These are phyloP conservation scores for Ameiurus melas DNA, from an alignment of 2,113 vertebrate genomes.

Conservation along the genomic window DNA sequence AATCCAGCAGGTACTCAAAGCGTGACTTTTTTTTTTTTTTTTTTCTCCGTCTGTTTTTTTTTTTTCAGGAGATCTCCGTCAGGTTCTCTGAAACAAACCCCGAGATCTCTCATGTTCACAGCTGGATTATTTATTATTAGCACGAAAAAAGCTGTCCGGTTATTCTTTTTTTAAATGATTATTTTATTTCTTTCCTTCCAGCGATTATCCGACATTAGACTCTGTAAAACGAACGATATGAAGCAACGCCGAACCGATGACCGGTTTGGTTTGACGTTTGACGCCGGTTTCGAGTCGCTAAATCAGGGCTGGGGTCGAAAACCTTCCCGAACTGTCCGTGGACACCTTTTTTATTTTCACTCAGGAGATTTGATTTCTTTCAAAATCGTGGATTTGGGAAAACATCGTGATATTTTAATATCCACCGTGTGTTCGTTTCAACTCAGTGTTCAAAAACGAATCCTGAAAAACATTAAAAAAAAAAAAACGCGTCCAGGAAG, in stretches of 20 bases:
- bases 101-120: neutral
- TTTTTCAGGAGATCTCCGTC: neutral
- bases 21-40: constrained; percentile 43
- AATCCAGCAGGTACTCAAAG: constrained; percentile 53
- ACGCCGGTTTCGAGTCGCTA: neutral
- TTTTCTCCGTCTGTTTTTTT: constrained; percentile 28
- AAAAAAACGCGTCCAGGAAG: neutral
- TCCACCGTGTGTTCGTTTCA: neutral
- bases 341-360: neutral
- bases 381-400: neutral
- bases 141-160: neutral
- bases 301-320: neutral
- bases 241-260: neutral
- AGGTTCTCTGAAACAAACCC: neutral
- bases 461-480: neutral
- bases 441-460: neutral
- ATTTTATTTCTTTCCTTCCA: neutral
- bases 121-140: constrained; percentile 9
- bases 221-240: neutral
- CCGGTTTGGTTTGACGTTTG: neutral
- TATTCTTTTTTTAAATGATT: neutral
- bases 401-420: neutral
- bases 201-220: neutral
- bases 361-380: neutral
- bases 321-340: neutral